A percentile compares a stretch with the other conserved stretches of the same genome.
phyloP scores from a whole-genome alignment of 2,888 invertebrate genomes.

The Leptinotarsa peninsularis region DNA sequence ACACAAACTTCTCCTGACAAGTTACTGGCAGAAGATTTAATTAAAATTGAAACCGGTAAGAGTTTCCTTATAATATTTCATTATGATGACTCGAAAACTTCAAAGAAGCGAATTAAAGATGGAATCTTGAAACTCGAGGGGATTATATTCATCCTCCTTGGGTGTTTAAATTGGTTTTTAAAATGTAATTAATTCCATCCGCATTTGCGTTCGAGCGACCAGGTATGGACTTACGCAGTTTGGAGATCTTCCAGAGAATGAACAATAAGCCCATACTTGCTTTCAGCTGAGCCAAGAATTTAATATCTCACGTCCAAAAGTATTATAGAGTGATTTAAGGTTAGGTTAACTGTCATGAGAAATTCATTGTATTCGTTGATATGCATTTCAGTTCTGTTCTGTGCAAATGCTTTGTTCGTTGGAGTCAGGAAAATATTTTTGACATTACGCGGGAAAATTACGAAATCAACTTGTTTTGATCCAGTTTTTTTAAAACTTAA shows the following conservation, averaged over 20 bases:
- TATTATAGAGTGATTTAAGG: not conserved
- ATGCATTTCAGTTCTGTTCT: too few relatives aligned
- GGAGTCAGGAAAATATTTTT: too few relatives aligned
- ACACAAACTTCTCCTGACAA: not conserved
- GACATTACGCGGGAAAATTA: too few relatives aligned
- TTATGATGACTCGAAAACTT: constrained; percentile 24
- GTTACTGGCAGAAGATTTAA: constrained; percentile 23
- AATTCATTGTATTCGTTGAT: too few relatives aligned
- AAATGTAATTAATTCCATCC: constrained; percentile 26
- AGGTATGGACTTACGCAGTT: not conserved
- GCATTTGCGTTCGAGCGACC: not conserved
- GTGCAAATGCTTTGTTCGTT: too few relatives aligned
- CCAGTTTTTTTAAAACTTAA: too few relatives aligned
- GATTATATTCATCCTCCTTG: constrained; percentile 25
- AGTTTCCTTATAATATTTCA: constrained; percentile 21
- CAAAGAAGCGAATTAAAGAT: constrained; percentile 25
- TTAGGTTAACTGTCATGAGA: too few relatives aligned
- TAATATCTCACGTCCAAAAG: not conserved
- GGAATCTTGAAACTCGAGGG: constrained; percentile 23
- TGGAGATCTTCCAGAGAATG: too few relatives aligned
- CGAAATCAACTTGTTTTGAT: too few relatives aligned
- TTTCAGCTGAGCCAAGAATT: too few relatives aligned
- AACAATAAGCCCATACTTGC: too few relatives aligned
- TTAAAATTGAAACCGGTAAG: constrained; percentile 26
- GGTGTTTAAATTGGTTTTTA: constrained; percentile 22